phyloP scores from a whole-genome alignment of 1,140 invertebrate species.

The Saxidomus purpurata region DNA sequence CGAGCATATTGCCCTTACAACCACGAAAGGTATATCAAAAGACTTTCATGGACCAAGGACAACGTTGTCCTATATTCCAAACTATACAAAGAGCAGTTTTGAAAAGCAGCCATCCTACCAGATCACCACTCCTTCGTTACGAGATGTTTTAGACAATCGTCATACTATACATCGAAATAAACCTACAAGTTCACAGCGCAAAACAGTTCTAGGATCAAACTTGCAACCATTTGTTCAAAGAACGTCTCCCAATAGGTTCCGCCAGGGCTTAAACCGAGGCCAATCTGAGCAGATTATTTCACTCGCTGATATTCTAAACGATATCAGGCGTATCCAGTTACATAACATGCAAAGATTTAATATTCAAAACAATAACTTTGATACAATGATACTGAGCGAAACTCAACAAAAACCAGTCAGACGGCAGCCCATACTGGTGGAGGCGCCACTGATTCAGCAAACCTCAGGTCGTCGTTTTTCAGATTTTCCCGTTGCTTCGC shows the following conservation, averaged over 20 bases:
- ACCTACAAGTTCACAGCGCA: not conserved
- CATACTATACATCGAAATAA: not conserved
- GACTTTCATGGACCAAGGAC: not conserved
- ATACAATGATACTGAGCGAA: slow-evolving; percentile 5
- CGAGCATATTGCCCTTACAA: not conserved
- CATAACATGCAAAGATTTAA: slow-evolving; percentile 35
- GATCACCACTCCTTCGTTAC: not conserved
- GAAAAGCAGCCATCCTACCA: not conserved
- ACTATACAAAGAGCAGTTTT: not conserved
- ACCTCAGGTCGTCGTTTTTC: slow-evolving; percentile 15
- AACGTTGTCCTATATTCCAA: slow-evolving; percentile 5
- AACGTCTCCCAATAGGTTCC: not conserved
- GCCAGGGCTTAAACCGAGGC: not conserved
- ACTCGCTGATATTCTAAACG: slow-evolving; percentile 24
- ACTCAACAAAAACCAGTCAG: not conserved
- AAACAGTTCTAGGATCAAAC: not conserved
- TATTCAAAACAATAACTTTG: slow-evolving; percentile 17
- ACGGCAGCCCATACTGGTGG: not conserved
- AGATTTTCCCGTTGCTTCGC: not conserved
- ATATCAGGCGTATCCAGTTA: slow-evolving; percentile 22
- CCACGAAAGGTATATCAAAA: not conserved
- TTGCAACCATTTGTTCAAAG: slow-evolving; percentile 4
- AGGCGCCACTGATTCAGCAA: not conserved
- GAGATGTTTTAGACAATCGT: not conserved
- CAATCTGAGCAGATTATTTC: slow-evolving; percentile 4